Conservation (phyloP, 2,797 vertebrate genomes). For the Periparus ater region DNA sequence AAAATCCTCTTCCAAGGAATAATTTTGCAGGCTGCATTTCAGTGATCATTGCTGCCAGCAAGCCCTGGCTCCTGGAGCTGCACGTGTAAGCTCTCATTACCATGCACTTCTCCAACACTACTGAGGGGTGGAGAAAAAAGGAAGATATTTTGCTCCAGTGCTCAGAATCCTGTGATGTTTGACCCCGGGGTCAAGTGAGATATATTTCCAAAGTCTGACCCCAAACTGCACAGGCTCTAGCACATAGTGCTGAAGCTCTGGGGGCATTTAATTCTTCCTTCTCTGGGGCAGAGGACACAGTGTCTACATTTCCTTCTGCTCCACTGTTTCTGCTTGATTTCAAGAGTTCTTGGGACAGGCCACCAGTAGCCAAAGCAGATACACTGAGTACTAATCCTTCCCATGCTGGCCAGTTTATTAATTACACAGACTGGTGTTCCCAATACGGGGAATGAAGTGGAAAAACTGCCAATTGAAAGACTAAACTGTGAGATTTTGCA, state of each 20-base stretch:
- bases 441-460: background rate
- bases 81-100: background rate
- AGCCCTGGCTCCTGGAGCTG: background rate
- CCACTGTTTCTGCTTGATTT: background rate
- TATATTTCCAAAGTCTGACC: background rate
- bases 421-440: background rate
- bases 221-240: background rate
- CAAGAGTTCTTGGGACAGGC: background rate
- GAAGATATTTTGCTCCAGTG: background rate
- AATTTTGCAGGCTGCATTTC: background rate
- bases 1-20: background rate
- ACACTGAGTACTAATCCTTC: background rate
- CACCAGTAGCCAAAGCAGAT: background rate
- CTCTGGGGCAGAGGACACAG: background rate
- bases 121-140: background rate
- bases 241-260: background rate
- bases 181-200: background rate
- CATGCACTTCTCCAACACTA: background rate
- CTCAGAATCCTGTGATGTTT: background rate
- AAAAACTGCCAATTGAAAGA: background rate
- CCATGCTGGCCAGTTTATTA: background rate
- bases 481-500: background rate
- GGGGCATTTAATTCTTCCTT: background rate
- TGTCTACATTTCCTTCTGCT: background rate
- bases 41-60: background rate